Base-by-base conservation (phyloP, 2,888 invertebrate species). In the Nyleta sp. region DNA sequence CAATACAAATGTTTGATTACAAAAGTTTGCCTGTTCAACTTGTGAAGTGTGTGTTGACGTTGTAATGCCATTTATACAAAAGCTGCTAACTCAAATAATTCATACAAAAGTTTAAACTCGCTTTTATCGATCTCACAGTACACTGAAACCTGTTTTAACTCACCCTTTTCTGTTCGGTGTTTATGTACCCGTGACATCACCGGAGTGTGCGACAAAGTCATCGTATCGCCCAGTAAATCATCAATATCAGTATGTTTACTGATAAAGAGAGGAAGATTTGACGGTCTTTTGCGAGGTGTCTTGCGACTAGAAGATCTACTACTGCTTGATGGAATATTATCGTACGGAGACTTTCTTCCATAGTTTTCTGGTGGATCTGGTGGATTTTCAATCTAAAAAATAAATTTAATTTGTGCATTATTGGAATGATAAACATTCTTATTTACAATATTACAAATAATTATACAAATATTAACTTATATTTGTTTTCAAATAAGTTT, bases 241-340 rank as follows among this genome's bases (percentile, higher is more conserved):
- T 97, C 97, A 83, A 98, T 97, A 90, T 97, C 96, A 42, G 95
- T 95, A 90, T 96, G 96, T 68, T 94, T 93, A 10, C 97, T 96
- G 82, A 97, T 96, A 89, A 96, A 98, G 64, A 94, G 91, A 65
- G 91, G 92, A 87, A 88, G 80, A 22, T 87, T 87, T 3, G 87
- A 82, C 28, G 90, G 87, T 59, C 89, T 84, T 74, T 89, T 89
- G 31, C 87, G 85, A n/a, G 86, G 85, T 5, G 87, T 82, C 82
- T 85, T 85, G 67, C 87, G 84, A 17, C 82, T 73, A 18, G 83
- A 75, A n/a, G 83, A 65, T 33, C 57, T 64, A 60, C 81, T 81
- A 6, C 64, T 59, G 22, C 60, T 74, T 15, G 81, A 64, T 82
- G 92, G 92, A 83, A 94, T 92, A 88, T 95, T 95, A 89, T 95